Base-by-base conservation (phyloP, 2,113 vertebrate species). In the Varanus salvator region DNA sequence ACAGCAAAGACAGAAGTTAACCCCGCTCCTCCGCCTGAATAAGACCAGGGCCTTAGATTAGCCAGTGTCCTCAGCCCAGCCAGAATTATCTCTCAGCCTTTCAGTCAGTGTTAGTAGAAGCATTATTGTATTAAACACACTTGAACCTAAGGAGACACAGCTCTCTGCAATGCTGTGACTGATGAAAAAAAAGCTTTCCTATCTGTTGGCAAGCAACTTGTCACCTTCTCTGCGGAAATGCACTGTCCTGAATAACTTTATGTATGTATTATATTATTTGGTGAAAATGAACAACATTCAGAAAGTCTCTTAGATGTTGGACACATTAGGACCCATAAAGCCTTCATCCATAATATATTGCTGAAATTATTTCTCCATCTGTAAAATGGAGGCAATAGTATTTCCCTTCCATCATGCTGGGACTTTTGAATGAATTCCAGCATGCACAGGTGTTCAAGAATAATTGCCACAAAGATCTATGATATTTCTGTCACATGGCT, bases 171-270 rank as follows among this genome's bases (percentile, higher is more conserved):
- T 23, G 34, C 21, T 87, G 86, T 81, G 54, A 87, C 21, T 57
- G 1, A 91, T 92, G 93, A 60, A 54, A 85, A 85, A 90, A 71
- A 54, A 31, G 19, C n/a, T 82, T 85, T 93, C 89, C 75, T 50
- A 68, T 80, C 84, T 88, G 27, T 38, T 92, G 50, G 87, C 71
- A 31, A 80, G 88, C 77, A 92, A 88, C 88, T 25, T 15, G 89
- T 88, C 85, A 82, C 85, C 91, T 85, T 29, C n/a, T 85, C 85
- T 92, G 93, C 84, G 52, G 50, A 50, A 66, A n/a, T 57, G 8
- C 27, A 92, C 88, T 90, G 23, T 78, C 69, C 92, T 31, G 86
- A 0, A 77, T 81, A 77, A 88, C 86, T 60, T 60, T 19, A 34
- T 57, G 17, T 85, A 54, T 74, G 19, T 54, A 74, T 85, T 85